Evolutionary conservation across 2,888 invertebrate genomes (phyloP), one percentile per base, ranked within the genome.

Genomic region (Lasioglossum villosulum): DNA sequence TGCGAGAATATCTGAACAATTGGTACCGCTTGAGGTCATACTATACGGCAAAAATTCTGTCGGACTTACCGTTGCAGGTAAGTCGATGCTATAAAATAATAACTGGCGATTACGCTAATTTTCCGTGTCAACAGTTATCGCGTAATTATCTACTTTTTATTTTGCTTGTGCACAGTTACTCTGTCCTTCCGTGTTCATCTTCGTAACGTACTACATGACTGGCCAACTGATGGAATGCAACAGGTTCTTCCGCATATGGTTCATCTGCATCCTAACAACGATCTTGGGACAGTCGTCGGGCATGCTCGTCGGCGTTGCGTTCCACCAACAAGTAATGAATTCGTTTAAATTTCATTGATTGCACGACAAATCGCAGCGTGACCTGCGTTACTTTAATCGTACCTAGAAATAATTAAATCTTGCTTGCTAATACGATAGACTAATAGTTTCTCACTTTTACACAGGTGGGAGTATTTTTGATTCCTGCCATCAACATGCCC

Each of bases 231-330:
- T 96, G 86, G 97, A 97, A 39, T 91, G 95, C 4, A 92, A 96
- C 76, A 95, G 97, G 52, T 96, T 97, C 92, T 95, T 96, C 3
- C 95, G 97, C 94, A 97, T 97, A 66, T 97, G 98, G 96, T 92
- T 96, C 0, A 95, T 98, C 30, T 97, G 97, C 87, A 96, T 97
- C 1, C 95, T 97, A 74, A 96, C 97, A 27, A 97, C 97, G 0
- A 96, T 98, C 19, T 96, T 98, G 16, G 97, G 97, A 0, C 98
- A 98, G 94, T 97, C 97, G 1, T 96, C 97, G 37, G 98, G 98
- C 0, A 95, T 98, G 48, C 96, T 97, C 5, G 96, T 97, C 59
- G 98, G 98, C 59, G 97, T 97, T 8, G 96, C 97, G 6, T 97
- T 97, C 84, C 95, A 96, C 86, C 96, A 97, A 82, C 96, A 97